Evolutionary conservation across 2,113 vertebrate species (phyloP).

Genomic region (Hippocampus abdominalis): DNA sequence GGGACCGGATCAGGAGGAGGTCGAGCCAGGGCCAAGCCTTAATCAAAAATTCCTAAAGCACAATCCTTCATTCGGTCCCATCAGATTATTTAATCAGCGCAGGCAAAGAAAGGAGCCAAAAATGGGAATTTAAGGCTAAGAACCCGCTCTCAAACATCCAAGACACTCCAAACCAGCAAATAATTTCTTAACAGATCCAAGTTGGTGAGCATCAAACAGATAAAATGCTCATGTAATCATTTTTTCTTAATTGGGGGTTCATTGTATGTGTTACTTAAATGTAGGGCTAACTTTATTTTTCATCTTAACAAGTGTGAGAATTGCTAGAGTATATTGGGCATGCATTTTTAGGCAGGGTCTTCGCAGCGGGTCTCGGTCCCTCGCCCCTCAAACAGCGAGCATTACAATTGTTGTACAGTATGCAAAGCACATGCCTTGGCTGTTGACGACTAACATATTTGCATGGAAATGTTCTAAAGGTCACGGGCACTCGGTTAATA

Average conservation of each 20-base stretch:
- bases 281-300: no score
- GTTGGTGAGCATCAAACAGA: neutral
- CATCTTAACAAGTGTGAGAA: no score
- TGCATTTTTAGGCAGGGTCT: no score
- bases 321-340: no score
- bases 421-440: no score
- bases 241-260: neutral
- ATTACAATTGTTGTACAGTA: no score
- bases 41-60: slow-evolving; percentile 58
- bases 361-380: no score
- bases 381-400: no score
- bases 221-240: neutral
- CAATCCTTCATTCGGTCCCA: slow-evolving; percentile 35
- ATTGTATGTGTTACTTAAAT: no score
- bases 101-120: slow-evolving; percentile 43
- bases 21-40: slow-evolving; percentile 46
- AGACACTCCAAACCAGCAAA: neutral
- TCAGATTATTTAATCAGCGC: slow-evolving; percentile 56
- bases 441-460: neutral
- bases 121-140: slow-evolving; percentile 43
- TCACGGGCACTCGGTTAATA: neutral
- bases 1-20: slow-evolving; percentile 47
- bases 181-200: neutral
- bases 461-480: neutral
- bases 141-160: slow-evolving; percentile 21